Percentiles rank a stretch among this genome's conserved stretches.
Conservation (phyloP, 1,140 invertebrate species). For the Thaumetopoea pityocampa region DNA sequence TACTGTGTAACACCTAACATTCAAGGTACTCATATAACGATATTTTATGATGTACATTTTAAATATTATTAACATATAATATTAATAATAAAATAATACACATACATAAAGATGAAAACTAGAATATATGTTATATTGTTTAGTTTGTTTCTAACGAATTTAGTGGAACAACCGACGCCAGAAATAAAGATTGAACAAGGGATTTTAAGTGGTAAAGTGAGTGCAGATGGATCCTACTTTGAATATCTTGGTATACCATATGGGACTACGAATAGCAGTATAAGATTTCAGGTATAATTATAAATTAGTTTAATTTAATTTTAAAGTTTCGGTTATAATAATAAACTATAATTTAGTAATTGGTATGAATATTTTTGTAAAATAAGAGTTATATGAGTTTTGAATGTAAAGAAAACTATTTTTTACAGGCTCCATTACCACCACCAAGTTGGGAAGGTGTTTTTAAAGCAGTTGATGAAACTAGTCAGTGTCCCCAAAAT, state of each 20-base stretch:
- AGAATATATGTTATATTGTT: slow-evolving; percentile 27
- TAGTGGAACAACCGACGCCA: slow-evolving; percentile 34
- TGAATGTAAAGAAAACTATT: too few species aligned
- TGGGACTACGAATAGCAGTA: not conserved
- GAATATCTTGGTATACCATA: slow-evolving; percentile 9
- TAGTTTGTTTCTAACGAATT: slow-evolving; percentile 30
- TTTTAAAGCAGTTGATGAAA: slow-evolving; percentile 48
- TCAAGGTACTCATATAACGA: too few species aligned
- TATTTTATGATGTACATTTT: too few species aligned
- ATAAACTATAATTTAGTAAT: too few species aligned
- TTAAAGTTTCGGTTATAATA: too few species aligned
- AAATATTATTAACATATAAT: too few species aligned
- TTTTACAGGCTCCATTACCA: slow-evolving; percentile 52
- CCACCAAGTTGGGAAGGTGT: slow-evolving; percentile 53
- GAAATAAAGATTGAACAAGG: slow-evolving; percentile 34
- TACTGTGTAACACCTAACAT: too few species aligned
- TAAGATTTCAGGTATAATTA: slow-evolving; percentile 10
- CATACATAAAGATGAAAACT: slow-evolving; percentile 28
- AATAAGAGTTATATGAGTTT: too few species aligned
- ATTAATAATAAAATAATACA: too few species aligned
- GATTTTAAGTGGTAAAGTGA: slow-evolving; percentile 20
- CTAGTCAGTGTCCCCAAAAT: slow-evolving; percentile 48
- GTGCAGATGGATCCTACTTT: slow-evolving; percentile 3
- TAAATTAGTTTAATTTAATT: too few species aligned
- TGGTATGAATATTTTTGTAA: too few species aligned